phyloP scores from a whole-genome alignment of 2,113 vertebrate genomes.

The Actenoides hombroni region DNA sequence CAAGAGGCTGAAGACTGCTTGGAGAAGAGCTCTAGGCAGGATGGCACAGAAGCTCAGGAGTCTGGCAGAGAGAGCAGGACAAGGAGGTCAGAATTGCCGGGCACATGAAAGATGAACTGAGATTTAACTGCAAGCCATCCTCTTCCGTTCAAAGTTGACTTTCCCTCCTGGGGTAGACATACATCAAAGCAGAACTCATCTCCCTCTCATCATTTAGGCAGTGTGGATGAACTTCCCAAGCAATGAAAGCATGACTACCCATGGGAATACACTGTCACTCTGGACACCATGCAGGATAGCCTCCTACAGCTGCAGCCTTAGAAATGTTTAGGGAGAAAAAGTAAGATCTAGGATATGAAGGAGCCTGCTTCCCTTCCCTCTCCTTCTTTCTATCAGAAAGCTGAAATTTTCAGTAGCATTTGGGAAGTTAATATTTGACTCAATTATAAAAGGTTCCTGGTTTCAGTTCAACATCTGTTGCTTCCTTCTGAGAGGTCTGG shows the following conservation, averaged over 20 bases:
- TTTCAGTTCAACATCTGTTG: conserved; percentile 31
- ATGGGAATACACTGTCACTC: background rate
- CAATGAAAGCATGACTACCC: background rate
- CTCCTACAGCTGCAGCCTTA: background rate
- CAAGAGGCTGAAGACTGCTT: background rate
- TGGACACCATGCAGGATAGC: background rate
- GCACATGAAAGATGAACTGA: background rate
- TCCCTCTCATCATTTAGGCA: background rate
- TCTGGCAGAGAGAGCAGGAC: background rate
- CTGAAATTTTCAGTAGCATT: background rate
- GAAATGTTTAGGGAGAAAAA: background rate
- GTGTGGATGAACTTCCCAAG: background rate
- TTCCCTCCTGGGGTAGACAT: background rate
- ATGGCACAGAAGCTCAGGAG: background rate
- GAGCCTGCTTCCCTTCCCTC: background rate
- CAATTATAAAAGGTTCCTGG: background rate
- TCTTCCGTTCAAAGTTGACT: background rate
- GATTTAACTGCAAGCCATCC: background rate
- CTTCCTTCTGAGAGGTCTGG: conserved; percentile 14
- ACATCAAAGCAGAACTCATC: background rate
- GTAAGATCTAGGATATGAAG: background rate
- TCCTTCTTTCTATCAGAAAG: background rate
- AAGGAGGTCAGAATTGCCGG: background rate
- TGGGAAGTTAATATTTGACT: background rate
- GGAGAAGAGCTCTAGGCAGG: background rate